phyloP scores from a whole-genome alignment of 2,797 vertebrate genomes.

The Mormyrops boulengeri region DNA sequence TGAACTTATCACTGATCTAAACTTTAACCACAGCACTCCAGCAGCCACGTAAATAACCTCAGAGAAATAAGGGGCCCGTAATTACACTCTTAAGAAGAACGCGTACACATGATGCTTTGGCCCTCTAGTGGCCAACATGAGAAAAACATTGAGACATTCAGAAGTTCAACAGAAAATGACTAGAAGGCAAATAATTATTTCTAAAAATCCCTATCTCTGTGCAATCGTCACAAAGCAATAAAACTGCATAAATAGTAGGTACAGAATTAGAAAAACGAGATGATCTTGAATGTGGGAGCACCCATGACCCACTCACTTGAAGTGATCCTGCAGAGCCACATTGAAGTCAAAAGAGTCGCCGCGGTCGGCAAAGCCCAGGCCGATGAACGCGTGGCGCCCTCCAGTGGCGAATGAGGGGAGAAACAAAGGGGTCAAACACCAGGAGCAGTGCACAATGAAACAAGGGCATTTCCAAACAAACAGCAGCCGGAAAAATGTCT shows the following conservation, averaged over 20 bases:
- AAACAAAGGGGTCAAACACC: background rate
- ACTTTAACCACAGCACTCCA: background rate
- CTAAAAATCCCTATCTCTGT: background rate
- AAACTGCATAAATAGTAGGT: background rate
- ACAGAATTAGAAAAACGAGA: background rate
- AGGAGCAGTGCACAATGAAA: background rate
- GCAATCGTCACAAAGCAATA: background rate
- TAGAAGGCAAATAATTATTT: background rate
- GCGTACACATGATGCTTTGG: background rate
- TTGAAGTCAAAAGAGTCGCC: constrained; percentile 99
- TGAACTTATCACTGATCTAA: background rate
- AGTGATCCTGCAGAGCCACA: constrained; percentile 93
- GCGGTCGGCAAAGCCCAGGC: constrained; percentile 86
- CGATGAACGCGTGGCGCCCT: constrained; percentile 93
- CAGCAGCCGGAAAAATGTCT: background rate
- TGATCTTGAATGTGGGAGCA: background rate
- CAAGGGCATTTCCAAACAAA: background rate
- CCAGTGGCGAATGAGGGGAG: constrained; percentile 4
- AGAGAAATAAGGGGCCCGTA: background rate
- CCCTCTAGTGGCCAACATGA: background rate
- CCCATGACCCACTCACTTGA: constrained; percentile 75
- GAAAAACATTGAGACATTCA: background rate
- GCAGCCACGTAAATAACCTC: background rate
- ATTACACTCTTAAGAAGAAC: background rate
- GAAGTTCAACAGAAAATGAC: background rate